Percentiles rank a stretch among this genome's conserved stretches.
phyloP scores from a whole-genome alignment of 2,797 vertebrate genomes.

The Clarias laeviceps region DNA sequence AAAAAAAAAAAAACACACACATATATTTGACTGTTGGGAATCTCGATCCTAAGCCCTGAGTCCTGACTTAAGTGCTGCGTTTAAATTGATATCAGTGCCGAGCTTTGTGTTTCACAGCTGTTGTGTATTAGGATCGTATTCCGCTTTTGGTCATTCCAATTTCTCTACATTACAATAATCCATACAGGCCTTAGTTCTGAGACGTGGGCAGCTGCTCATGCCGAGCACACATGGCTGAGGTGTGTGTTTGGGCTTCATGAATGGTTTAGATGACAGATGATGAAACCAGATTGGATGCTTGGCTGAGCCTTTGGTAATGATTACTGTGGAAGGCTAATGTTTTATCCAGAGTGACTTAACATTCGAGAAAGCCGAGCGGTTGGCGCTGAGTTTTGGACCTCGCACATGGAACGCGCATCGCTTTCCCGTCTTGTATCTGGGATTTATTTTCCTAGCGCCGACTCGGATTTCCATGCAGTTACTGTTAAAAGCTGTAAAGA shows the following conservation, averaged over 20 bases:
- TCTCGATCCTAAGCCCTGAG: neutral
- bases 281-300: constrained; percentile 34
- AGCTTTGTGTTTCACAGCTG: constrained; percentile 33
- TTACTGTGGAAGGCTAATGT: neutral
- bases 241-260: constrained; percentile 54
- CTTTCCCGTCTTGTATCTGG: neutral
- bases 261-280: constrained; percentile 58
- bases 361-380: neutral
- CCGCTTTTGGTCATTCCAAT: constrained; percentile 30
- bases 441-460: neutral
- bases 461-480: neutral
- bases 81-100: constrained; percentile 5
- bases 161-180: constrained; percentile 43
- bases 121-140: constrained; percentile 39
- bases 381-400: neutral
- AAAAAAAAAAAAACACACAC: neutral
- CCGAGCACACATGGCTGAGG: constrained; percentile 36
- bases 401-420: neutral
- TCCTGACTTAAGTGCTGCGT: neutral
- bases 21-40: neutral
- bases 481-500: neutral
- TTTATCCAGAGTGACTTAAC: neutral
- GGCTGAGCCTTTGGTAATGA: neutral
- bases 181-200: constrained; percentile 52
- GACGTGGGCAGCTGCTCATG: constrained; percentile 51